Conservation (phyloP, 2,888 invertebrate species). For the Bellardia pandia region DNA sequence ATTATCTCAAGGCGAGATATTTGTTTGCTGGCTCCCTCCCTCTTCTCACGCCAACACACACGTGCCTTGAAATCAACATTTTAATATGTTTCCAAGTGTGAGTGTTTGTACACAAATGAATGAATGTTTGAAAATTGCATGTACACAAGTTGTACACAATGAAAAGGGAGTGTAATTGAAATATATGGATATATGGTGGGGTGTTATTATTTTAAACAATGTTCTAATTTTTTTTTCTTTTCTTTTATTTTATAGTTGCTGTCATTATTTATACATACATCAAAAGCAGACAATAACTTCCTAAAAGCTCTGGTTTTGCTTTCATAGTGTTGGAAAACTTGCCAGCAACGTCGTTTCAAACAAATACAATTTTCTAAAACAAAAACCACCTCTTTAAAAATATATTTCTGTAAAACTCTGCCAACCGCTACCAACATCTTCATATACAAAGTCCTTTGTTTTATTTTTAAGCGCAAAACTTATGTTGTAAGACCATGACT, state of each 20-base stretch:
- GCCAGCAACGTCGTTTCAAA: conserved; percentile 1
- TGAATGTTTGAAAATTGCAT: neutral
- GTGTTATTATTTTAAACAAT: conserved; percentile 37
- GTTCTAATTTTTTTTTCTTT: conserved; percentile 43
- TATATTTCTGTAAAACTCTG: neutral
- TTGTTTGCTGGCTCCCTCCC: neutral
- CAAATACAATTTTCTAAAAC: conserved; percentile 8
- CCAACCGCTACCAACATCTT: neutral
- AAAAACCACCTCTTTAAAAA: conserved; percentile 18
- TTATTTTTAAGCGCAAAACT: conserved; percentile 7
- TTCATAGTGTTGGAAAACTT: conserved; percentile 9
- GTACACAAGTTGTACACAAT: neutral
- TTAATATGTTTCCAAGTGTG: neutral
- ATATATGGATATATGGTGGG: conserved; percentile 19
- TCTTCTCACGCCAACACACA: neutral
- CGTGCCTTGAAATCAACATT: neutral
- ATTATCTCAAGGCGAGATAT: conserved; percentile 38
- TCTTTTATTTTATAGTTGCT: neutral
- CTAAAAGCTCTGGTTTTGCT: neutral
- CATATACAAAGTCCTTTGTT: conserved; percentile 38
- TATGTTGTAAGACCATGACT: neutral
- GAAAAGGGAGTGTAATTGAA: conserved; percentile 8
- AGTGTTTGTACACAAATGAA: neutral
- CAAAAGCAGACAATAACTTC: conserved; percentile 53
- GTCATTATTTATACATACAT: conserved; percentile 33